A percentile compares a stretch with the other conserved stretches of the same genome.
Evolutionary conservation across 2,797 vertebrate genomes (phyloP).

Genomic region (Coluber constrictor): DNA sequence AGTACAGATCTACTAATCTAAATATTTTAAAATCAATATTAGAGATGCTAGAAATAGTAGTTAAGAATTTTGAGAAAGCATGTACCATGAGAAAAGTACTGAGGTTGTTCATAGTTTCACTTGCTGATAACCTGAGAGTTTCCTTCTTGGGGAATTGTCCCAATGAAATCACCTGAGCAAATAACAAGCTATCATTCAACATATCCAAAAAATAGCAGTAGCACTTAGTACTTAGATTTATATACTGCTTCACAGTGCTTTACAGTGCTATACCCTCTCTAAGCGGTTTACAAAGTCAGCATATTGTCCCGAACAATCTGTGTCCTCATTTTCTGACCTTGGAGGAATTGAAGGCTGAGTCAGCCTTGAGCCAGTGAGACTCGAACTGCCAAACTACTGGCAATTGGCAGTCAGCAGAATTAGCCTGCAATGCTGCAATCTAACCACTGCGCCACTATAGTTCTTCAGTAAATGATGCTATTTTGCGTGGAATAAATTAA

Average conservation of each 20-base stretch:
- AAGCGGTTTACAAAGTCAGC: background rate
- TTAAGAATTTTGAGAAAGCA: background rate
- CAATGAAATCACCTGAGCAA: background rate
- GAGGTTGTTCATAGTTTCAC: background rate
- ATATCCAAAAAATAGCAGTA: background rate
- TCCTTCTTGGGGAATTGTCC: background rate
- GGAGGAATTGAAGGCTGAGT: no score
- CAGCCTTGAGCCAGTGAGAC: no score
- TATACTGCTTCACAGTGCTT: background rate
- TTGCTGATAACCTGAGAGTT: background rate
- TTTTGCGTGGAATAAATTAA: background rate
- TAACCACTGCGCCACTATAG: background rate
- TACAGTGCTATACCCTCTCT: background rate
- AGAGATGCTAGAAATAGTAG: background rate
- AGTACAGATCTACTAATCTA: background rate
- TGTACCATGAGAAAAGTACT: background rate
- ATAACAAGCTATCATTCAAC: background rate
- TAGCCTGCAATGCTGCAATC: background rate
- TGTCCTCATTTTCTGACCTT: no score
- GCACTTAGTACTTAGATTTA: background rate
- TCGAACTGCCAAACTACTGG: background rate
- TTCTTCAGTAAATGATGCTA: background rate
- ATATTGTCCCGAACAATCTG: no score
- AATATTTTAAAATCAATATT: background rate
- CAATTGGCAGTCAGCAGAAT: background rate